Base-by-base conservation (phyloP, 2,797 vertebrate species). In the Enoplosus armatus region DNA sequence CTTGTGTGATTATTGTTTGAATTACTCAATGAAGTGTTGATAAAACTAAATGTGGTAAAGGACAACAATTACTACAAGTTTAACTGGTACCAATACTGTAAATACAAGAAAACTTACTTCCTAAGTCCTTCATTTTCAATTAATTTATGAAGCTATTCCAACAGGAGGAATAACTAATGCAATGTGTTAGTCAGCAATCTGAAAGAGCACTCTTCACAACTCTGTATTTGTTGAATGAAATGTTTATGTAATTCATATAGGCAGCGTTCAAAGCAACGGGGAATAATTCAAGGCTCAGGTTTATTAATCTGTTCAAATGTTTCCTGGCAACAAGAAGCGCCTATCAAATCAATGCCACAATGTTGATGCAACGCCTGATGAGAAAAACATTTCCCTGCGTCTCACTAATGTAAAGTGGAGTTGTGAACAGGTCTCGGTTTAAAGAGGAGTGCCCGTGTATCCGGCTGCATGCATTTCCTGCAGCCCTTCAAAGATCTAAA, bases 251-350 rank as follows among this genome's bases (percentile, higher is more conserved):
- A 74, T 75, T 62, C 63, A 72, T 58, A 82, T 29, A 59, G 61
- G 33, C 35, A 73, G 62, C 8, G 24, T 76, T 84, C 45, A 77
- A 60, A 82, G 72, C 47, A 76, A 64, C 27, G n/a, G 68, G 43
- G 74, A 82, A 81, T 80, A 80, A 79, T 84, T 84, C 80, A 73
- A 87, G 51, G 63, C 45, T 48, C 35, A 22, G 66, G 59, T 60
- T 81, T 65, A 86, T 88, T 84, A 79, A 88, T 88, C 73, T 82
- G 54, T 76, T 87, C 58, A 77, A 89, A 91, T 90, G 68, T 90
- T 84, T 83, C 87, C 68, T 45, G 51, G 81, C 83, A 88, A 92
- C 85, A 79, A 67, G 67, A 59, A 63, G 66, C 61, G 33, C 27
- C 47, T 1, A 80, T 86, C 47, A 73, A 75, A 85, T 77, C 76